phyloP scores from a whole-genome alignment of 2,888 invertebrate species.

The Acrobasis suavella region DNA sequence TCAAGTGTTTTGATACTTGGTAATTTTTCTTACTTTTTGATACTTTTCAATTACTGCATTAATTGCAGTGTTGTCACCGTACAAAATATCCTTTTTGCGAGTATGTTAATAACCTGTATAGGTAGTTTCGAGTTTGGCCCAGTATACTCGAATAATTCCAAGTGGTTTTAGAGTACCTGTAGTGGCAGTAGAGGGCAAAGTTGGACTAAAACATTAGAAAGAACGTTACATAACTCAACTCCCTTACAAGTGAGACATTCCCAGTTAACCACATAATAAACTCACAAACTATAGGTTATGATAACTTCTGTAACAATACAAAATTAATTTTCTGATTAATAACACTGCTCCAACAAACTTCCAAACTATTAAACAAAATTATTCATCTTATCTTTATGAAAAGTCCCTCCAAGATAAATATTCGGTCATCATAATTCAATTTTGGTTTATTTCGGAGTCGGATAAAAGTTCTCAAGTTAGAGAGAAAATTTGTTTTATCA shows the following conservation, averaged over 20 bases:
- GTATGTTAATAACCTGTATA: too few species aligned
- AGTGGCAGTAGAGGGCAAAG: too few species aligned
- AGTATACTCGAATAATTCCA: too few species aligned
- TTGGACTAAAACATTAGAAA: too few species aligned
- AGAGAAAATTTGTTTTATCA: conserved; percentile 23
- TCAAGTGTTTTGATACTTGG: too few species aligned
- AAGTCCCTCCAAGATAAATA: conserved; percentile 22
- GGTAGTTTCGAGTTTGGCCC: too few species aligned
- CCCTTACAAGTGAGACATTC: background rate
- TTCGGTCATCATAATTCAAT: conserved; percentile 25
- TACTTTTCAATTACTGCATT: too few species aligned
- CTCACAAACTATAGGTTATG: background rate
- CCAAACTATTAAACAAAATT: conserved; percentile 17
- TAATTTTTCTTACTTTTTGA: too few species aligned
- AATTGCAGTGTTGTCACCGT: too few species aligned
- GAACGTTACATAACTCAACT: too few species aligned
- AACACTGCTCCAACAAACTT: conserved; percentile 4
- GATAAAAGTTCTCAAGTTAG: conserved; percentile 23
- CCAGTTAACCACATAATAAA: background rate
- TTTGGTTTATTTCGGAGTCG: conserved; percentile 22
- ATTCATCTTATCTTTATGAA: conserved; percentile 13
- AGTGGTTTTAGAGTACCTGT: too few species aligned
- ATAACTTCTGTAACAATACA: background rate
- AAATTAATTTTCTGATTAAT: conserved; percentile 1
- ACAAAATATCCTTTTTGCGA: too few species aligned